Evolutionary conservation across 2,888 invertebrate genomes (phyloP).

Genomic region (Emmelina monodactyla): DNA sequence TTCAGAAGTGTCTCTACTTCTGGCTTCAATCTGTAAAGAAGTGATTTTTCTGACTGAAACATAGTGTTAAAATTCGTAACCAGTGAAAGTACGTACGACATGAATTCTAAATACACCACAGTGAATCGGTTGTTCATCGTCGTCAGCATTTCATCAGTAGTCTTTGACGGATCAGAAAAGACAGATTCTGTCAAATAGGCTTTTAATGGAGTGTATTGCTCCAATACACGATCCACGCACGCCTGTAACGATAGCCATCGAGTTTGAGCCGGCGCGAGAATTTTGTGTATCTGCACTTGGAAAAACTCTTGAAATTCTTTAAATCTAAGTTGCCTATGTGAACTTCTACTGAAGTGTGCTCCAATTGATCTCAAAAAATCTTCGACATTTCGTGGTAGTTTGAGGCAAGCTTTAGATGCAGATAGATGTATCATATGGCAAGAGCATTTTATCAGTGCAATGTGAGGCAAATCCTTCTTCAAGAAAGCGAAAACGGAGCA

Average conservation of each 20-base stretch:
- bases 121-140: conserved; percentile 11
- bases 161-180: conserved; percentile 19
- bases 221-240: conserved; percentile 26
- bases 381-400: conserved; percentile 20
- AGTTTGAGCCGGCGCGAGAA: conserved; percentile 16
- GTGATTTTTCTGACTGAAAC: conserved; percentile 9
- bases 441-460: no score
- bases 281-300: conserved; percentile 24
- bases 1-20: no score
- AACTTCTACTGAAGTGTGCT: conserved; percentile 14
- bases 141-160: conserved; percentile 13
- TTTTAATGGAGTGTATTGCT: conserved; percentile 23
- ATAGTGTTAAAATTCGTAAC: conserved; percentile 9
- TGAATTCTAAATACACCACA: conserved; percentile 5
- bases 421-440: no score
- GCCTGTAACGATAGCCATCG: conserved; percentile 27
- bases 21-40: no score
- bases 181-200: conserved; percentile 20
- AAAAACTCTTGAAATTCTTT: conserved; percentile 26
- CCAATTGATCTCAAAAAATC: conserved; percentile 14
- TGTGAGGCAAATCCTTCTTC: conserved; percentile 16
- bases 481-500: neutral
- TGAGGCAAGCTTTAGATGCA: conserved; percentile 26
- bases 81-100: conserved; percentile 5
- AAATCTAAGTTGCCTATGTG: conserved; percentile 16